Percentiles rank a stretch among this genome's conserved stretches.
Evolutionary conservation across 2,888 invertebrate species (phyloP).

Genomic region (Tachystola acroxantha): DNA sequence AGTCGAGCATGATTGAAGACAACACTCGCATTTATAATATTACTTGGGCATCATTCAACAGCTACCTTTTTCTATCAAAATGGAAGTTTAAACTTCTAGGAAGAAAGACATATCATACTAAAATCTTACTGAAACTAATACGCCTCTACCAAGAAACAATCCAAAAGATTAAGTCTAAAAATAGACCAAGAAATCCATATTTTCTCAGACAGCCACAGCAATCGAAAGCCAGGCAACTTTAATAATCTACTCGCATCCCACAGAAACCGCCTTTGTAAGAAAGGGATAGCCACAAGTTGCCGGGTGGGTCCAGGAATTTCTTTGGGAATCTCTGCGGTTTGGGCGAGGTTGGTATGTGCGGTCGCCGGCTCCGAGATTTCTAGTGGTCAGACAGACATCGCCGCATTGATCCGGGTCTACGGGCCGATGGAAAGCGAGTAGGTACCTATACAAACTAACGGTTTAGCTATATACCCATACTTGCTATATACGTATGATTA

Average conservation of each 20-base stretch:
- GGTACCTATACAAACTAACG: background rate
- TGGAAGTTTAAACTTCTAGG: too few relatives aligned
- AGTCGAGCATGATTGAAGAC: too few relatives aligned
- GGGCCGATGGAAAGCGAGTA: conserved; percentile 5
- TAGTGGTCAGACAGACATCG: conserved; percentile 47
- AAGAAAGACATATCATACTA: too few relatives aligned
- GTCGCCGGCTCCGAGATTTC: conserved; percentile 57
- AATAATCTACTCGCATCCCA: conserved; percentile 12
- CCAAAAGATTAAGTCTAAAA: too few relatives aligned
- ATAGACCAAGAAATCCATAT: background rate
- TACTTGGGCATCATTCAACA: too few relatives aligned
- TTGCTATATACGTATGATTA: background rate
- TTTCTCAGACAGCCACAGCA: too few relatives aligned
- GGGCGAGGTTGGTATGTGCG: conserved; percentile 54
- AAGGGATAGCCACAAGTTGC: conserved; percentile 33
- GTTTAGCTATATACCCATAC: background rate
- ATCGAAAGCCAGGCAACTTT: background rate
- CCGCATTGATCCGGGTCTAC: conserved; percentile 46
- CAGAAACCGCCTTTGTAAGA: conserved; percentile 22
- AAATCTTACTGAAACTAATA: too few relatives aligned
- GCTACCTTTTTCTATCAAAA: too few relatives aligned
- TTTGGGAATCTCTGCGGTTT: conserved; percentile 49
- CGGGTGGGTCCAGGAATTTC: conserved; percentile 48
- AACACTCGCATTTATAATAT: too few relatives aligned
- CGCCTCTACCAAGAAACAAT: too few relatives aligned